Base-by-base conservation (phyloP, 30 jellyfish, hydroid and myxozoan species). In the Aurelia sp. region DNA sequence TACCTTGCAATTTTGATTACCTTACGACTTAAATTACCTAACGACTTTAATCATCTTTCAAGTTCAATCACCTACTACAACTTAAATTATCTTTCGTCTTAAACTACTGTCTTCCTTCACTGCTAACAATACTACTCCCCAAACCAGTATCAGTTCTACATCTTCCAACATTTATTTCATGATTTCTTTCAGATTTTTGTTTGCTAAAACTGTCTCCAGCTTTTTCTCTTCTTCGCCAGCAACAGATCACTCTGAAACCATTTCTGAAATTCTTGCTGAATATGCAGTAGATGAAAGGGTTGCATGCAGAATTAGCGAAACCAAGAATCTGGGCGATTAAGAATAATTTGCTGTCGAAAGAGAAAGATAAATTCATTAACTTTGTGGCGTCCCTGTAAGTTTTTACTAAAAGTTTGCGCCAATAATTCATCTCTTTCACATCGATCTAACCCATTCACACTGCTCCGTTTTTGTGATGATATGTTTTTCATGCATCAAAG, bases 221-320 rank as follows among this genome's bases (percentile, higher is more conserved):
- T 47, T 63, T 19, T 20, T 58, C 73, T 47, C 20, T 79, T 70
- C 81, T 15, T n/a, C 74, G 27, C 74, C 94, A 27, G 20, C 88
- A 85, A 41, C 47, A 75, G 16, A 57, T 47, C 23, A 40, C 71
- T 62, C 78, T 88, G 79, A 88, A 78, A 52, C 96, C 96, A 20
- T 63, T 47, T 40, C 96, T 79, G 67, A 88, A 88, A 30, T 78
- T 88, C 79, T 88, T 88, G 96, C 96, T 88, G 84, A 88, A 78
- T 0, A 78, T 71, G 81, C 89, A 88, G 88, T 88, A 88, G 20
- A 88, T 41, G 51, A 88, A 88, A 16, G 96, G 96, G 62, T 88
- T 88, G 74, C 74, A 20, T 15, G 92, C 92, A 1, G 96, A 88
- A 47, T 88, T 88, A 4, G 96, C 88, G 71, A 88, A 88, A 11